Evolutionary conservation across 2,113 vertebrate species (phyloP).

Genomic region (Hyperoodon ampullatus): DNA sequence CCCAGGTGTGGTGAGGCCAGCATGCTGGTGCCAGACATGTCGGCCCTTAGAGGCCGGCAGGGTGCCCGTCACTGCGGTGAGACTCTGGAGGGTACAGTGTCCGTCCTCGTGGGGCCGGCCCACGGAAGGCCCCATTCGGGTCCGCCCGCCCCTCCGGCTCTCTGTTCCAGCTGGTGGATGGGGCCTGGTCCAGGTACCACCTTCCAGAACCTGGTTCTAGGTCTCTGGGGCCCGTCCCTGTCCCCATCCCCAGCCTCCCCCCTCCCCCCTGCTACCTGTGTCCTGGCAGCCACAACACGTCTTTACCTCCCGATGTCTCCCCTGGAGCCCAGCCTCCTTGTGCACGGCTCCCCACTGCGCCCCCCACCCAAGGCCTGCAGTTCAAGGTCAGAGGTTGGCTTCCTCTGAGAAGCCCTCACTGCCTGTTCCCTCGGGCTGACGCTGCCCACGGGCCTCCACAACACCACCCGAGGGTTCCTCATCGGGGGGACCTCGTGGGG

Average conservation of each 20-base stretch:
- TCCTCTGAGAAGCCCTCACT: not conserved
- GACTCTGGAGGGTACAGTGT: accelerated
- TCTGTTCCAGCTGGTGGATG: not conserved
- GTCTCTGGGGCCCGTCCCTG: not conserved
- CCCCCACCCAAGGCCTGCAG: accelerated
- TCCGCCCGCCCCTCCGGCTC: accelerated
- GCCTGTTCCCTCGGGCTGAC: not conserved
- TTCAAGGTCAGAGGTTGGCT: not conserved
- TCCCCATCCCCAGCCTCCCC: not conserved
- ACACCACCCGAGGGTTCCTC: not conserved
- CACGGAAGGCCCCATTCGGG: not conserved
- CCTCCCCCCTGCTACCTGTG: accelerated
- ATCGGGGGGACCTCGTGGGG: accelerated
- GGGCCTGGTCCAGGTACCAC: not conserved
- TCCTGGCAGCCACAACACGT: not conserved
- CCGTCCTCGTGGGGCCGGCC: not conserved
- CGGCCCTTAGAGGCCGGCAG: not conserved
- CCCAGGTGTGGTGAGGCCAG: not conserved
- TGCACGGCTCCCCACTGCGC: accelerated
- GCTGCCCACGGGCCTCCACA: accelerated
- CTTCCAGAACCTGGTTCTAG: not conserved
- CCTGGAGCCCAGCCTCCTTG: not conserved
- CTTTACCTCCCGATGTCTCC: accelerated
- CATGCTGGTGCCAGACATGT: accelerated
- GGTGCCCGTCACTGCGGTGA: accelerated